Evolutionary conservation across 2,888 invertebrate species (phyloP).

Genomic region (Eristalis tenax): DNA sequence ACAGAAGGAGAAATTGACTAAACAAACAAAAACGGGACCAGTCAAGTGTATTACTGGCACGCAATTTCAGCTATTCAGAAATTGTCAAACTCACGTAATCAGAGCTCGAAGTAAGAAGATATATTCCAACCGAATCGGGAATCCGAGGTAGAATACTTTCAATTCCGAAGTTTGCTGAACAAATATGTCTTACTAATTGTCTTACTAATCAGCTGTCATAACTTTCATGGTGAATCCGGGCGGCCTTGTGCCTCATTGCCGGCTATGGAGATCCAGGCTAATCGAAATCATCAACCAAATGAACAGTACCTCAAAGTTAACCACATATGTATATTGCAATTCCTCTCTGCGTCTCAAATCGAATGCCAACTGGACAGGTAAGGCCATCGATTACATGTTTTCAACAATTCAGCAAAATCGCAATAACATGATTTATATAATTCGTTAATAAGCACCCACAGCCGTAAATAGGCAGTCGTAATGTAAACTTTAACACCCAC

Average conservation of each 20-base stretch:
- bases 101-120: too few species aligned
- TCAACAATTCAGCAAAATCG: not conserved
- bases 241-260: not conserved
- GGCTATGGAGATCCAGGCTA: not conserved
- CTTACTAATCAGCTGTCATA: not conserved
- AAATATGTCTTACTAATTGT: not conserved
- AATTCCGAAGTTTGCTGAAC: too few species aligned
- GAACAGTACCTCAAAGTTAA: not conserved
- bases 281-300: not conserved
- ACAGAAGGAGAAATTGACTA: too few species aligned
- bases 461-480: not conserved
- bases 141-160: too few species aligned
- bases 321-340: too few species aligned
- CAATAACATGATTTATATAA: not conserved
- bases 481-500: slow-evolving; percentile 24
- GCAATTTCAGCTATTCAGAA: too few species aligned
- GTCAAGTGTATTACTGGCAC: too few species aligned
- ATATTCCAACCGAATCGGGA: too few species aligned
- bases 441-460: slow-evolving; percentile 1
- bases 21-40: too few species aligned
- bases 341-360: not conserved
- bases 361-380: not conserved
- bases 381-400: not conserved
- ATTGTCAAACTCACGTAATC: too few species aligned
- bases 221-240: not conserved